phyloP scores from a whole-genome alignment of 2,888 invertebrate genomes.

The Drosophila mercatorum region DNA sequence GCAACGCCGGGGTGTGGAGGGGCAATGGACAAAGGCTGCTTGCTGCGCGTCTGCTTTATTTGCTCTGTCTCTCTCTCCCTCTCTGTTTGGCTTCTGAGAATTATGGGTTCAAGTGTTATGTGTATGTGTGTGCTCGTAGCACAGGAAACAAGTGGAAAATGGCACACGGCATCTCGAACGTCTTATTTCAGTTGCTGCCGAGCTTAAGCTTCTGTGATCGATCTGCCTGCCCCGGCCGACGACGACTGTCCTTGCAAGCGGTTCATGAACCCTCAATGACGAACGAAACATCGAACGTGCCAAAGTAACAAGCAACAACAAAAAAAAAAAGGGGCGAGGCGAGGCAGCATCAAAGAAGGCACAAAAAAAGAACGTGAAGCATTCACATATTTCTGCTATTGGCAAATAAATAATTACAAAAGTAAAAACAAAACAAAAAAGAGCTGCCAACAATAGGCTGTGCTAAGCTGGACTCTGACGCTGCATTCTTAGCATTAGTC shows the following conservation, averaged over 20 bases:
- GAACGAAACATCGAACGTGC: conserved; percentile 66
- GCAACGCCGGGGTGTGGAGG: conserved; percentile 7
- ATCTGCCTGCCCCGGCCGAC: conserved; percentile 44
- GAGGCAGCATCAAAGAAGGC: conserved; percentile 26
- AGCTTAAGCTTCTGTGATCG: conserved; percentile 64
- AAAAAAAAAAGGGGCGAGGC: conserved; percentile 26
- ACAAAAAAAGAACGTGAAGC: conserved; percentile 42
- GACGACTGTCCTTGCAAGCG: conserved; percentile 73
- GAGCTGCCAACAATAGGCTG: not conserved
- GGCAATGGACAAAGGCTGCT: conserved; percentile 17
- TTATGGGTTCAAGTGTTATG: conserved; percentile 70
- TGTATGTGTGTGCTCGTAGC: conserved; percentile 1
- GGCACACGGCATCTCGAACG: conserved; percentile 51
- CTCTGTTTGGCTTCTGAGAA: conserved; percentile 58
- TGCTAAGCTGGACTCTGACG: not conserved
- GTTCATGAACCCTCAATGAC: conserved; percentile 72
- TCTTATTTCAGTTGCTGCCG: conserved; percentile 53
- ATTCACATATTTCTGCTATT: conserved; percentile 33
- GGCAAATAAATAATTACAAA: conserved; percentile 35
- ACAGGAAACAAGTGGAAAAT: conserved; percentile 68
- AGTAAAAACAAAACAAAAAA: not conserved
- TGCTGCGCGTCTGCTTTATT: conserved; percentile 40
- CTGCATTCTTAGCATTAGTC: conserved; percentile 36
- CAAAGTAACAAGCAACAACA: conserved; percentile 45
- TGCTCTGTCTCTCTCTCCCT: conserved; percentile 13